Evolutionary conservation across 2,797 vertebrate genomes (phyloP), one percentile per base, ranked within the genome.

Genomic region (Ctenochaetus hawaiiensis): DNA sequence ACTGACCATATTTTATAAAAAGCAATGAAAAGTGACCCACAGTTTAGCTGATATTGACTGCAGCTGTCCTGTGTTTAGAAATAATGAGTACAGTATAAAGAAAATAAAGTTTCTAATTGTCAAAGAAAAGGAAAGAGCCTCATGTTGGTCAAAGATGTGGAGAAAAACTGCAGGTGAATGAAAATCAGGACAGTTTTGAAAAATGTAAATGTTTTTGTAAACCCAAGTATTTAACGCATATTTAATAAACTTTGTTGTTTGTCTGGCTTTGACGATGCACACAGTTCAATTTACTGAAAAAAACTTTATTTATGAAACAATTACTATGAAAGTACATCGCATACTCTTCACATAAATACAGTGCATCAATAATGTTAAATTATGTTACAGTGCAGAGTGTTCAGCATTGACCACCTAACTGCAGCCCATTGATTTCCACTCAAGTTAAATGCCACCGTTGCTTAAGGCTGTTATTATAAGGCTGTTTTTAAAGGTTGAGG

Each of bases 391-490:
- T 34, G 72, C 34, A 18, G 18, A 52, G 49, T 57, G 20, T 81
- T 80, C 44, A 73, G 60, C 63, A 77, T 77, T 34, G 51, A 83
- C 77, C 71, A 52, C 70, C 59, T 88, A 86, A 91, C 88, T 85
- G 75, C 54, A 76, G 49, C 52, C 34, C 72, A 92, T 89, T 83
- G 90, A 92, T 90, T 93, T 89, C 78, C 75, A 72, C 82, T 89
- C 77, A 52, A 65, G 75, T 61, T 72, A 87, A 90, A 89, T 90
- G 81, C 67, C 89, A 86, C 49, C 59, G 14, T 44, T 80, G 59
- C 14, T 80, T 51, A 58, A 78, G 43, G 43, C 56, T 62, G 65
- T 80, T 90, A 81, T 78, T 77, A 77, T 51, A 16, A 30, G 14
- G 51, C 12, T 76, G 74, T 82, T 65, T 61, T 77, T 20, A 80